phyloP scores from a whole-genome alignment of 2,113 vertebrate genomes.

The Zosterops borbonicus region DNA sequence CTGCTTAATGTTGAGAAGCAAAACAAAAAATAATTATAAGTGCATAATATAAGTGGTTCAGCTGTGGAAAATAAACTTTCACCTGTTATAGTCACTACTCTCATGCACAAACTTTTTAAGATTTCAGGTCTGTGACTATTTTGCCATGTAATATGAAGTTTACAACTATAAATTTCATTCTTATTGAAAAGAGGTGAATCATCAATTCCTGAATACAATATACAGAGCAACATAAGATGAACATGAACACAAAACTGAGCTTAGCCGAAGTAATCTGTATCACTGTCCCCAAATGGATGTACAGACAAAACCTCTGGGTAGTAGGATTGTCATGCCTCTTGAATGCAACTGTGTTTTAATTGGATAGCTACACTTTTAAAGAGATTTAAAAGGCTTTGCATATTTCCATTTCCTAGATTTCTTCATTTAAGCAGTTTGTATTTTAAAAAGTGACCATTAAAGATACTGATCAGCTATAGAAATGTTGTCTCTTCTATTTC shows the following conservation, averaged over 20 bases:
- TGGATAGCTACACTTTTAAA: neutral
- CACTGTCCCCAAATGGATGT: neutral
- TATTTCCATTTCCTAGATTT: neutral
- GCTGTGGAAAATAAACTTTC: neutral
- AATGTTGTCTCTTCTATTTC: neutral
- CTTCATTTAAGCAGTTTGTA: neutral
- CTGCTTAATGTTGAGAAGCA: neutral
- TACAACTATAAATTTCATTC: neutral
- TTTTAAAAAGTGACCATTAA: neutral
- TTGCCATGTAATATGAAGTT: neutral
- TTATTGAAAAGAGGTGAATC: neutral
- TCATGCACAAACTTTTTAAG: neutral
- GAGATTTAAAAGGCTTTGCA: neutral
- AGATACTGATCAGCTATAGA: neutral
- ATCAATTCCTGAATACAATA: neutral
- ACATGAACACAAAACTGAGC: neutral
- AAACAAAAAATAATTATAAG: neutral
- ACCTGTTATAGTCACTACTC: neutral
- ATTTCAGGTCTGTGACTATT: neutral
- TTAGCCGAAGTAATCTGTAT: accelerated
- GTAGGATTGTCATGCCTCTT: neutral
- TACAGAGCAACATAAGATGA: neutral
- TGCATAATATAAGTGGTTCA: neutral
- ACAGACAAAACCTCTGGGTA: neutral
- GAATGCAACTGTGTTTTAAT: neutral